Evolutionary conservation across 1,140 invertebrate genomes (phyloP).

Genomic region (Grapholita molesta): DNA sequence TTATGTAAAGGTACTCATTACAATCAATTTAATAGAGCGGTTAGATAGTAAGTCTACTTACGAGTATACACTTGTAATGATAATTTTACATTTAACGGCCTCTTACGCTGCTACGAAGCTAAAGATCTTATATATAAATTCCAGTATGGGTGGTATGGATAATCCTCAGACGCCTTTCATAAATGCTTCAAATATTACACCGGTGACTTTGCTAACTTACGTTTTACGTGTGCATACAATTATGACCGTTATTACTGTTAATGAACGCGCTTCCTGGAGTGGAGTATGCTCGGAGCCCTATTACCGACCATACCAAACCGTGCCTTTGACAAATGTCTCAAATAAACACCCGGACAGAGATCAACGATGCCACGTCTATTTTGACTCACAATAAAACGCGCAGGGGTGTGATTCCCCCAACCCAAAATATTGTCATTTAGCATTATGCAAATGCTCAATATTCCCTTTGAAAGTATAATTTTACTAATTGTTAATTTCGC

Average conservation of each 20-base stretch:
- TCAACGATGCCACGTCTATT: background rate
- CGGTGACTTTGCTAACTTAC: background rate
- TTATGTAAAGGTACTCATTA: no score
- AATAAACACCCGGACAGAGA: slow-evolving; percentile 1
- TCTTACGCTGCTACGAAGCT: no score
- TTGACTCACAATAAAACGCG: slow-evolving; percentile 1
- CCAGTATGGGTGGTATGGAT: no score
- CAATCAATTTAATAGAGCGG: no score
- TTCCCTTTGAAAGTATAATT: slow-evolving; percentile 15
- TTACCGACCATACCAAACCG: background rate
- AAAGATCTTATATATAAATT: background rate
- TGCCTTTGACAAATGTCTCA: background rate
- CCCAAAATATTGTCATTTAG: slow-evolving; percentile 19
- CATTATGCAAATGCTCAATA: slow-evolving; percentile 12
- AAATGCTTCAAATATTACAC: background rate
- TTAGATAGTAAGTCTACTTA: no score
- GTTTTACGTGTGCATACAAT: background rate
- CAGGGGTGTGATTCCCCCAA: slow-evolving; percentile 6
- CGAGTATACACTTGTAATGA: no score
- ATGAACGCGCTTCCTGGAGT: background rate
- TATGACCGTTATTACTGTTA: background rate
- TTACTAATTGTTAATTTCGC: slow-evolving; percentile 14
- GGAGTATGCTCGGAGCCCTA: background rate
- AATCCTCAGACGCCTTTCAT: background rate
- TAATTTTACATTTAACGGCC: no score